Base-by-base conservation (phyloP, 2,113 vertebrate species). In the Hiodon tergisus region DNA sequence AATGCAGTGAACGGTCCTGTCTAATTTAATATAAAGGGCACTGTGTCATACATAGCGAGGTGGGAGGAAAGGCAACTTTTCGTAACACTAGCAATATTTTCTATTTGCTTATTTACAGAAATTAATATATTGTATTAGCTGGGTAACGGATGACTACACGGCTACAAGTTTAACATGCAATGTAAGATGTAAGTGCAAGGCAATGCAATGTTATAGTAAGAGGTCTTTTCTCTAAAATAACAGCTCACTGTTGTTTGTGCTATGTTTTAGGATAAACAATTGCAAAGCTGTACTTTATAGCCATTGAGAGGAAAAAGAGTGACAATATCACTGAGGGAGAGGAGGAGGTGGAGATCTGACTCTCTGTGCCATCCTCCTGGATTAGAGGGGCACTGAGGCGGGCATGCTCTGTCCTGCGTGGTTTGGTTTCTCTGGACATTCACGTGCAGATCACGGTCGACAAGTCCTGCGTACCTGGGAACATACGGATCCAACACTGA, bases 371-470 rank as follows among this genome's bases (percentile, higher is more conserved):
- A 46, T 17, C 31, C 11, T 69, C 14, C 67, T 69, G 67, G 67
- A 69, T 69, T 69, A 69, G 67, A 14, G 52, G 67, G 67, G 52
- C 16, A 54, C 16, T 69, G 67, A 50, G 50, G 46, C 6, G 17
- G 61, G 61, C 63, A 66, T 46, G 48, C 63, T 46, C 63, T 31
- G 31, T 46, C 46, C 46, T 66, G 31, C 63, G 13, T 69, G 50
- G 50, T 13, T 69, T 69, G 52, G 67, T 69, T 7, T 69, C 14
- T 50, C 67, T 16, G n/a, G 3, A 51, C 52, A 69, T 69, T 69
- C 67, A 69, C 53, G 50, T 53, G 67, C 14, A 54, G 67, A 69
- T 69, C 67, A 53, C 50, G 67, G 51, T 69, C 51, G n/a, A 52
- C 6, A 1, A 54, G 67, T 52, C 67, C 51, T 9, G 14, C 13